phyloP scores from a whole-genome alignment of 2,888 invertebrate genomes.

The Drosophila dives region DNA sequence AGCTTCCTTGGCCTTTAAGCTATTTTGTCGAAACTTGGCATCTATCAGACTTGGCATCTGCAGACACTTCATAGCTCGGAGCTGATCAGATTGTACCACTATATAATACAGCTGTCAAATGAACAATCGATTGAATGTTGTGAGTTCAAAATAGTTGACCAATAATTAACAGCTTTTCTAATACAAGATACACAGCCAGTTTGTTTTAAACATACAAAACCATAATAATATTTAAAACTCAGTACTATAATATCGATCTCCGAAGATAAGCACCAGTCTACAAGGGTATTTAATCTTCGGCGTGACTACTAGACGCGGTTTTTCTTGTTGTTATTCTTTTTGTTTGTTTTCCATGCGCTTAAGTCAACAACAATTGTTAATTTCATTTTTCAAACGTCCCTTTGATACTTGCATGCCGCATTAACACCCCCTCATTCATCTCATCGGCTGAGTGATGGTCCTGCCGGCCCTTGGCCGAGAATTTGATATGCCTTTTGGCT shows the following conservation, averaged over 20 bases:
- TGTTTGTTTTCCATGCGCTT: constrained; percentile 56
- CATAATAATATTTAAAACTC: neutral
- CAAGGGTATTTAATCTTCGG: neutral
- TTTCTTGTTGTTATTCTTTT: constrained; percentile 6
- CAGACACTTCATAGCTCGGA: neutral
- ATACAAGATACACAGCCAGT: neutral
- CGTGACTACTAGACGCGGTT: neutral
- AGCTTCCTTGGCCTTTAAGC: neutral
- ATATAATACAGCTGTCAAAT: neutral
- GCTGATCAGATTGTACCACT: neutral
- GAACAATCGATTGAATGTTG: neutral
- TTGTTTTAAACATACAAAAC: neutral
- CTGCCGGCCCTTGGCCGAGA: constrained; percentile 77
- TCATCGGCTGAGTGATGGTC: constrained; percentile 41
- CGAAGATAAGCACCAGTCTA: no score
- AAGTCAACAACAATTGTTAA: constrained; percentile 76
- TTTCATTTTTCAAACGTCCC: constrained; percentile 76
- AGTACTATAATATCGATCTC: neutral
- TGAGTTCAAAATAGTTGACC: neutral
- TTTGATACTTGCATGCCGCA: constrained; percentile 81
- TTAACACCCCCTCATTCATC: constrained; percentile 72
- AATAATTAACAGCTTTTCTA: neutral
- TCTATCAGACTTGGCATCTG: neutral
- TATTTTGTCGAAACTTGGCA: neutral
- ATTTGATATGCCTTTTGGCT: constrained; percentile 81